Evolutionary conservation across 2,113 vertebrate species (phyloP).

Genomic region (Progne subis): DNA sequence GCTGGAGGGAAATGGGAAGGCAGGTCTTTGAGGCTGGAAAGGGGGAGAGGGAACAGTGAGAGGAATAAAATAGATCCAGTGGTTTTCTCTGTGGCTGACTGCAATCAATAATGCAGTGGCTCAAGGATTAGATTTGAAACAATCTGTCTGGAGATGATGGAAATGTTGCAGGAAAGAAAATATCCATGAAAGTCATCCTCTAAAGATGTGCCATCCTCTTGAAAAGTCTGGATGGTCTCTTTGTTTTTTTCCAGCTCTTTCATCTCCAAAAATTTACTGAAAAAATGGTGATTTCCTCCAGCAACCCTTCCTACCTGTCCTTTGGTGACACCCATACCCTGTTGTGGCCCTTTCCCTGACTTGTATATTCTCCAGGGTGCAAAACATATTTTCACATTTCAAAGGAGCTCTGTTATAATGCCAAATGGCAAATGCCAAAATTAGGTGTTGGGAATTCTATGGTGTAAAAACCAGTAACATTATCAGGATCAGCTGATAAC

Average conservation of each 20-base stretch:
- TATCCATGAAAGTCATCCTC: neutral
- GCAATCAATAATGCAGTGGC: neutral
- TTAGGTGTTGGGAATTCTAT: neutral
- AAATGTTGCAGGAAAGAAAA: neutral
- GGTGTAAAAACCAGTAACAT: neutral
- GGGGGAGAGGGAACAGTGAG: neutral
- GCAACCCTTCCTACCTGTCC: neutral
- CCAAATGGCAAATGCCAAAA: neutral
- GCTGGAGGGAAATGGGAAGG: neutral
- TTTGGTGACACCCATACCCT: neutral
- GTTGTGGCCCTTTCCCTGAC: neutral
- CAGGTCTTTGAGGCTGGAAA: neutral
- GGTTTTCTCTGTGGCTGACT: neutral
- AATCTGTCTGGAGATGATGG: neutral
- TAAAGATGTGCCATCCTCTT: neutral
- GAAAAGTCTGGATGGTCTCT: neutral
- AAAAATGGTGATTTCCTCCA: neutral
- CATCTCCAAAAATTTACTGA: neutral
- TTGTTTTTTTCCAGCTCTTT: neutral
- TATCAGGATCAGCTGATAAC: neutral
- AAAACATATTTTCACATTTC: neutral
- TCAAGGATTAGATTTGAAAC: conserved; percentile 28
- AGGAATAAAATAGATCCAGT: neutral
- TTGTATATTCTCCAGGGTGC: neutral
- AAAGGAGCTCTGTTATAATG: neutral